Conservation (phyloP, 2,888 invertebrate genomes). For the Xanthia togata region DNA sequence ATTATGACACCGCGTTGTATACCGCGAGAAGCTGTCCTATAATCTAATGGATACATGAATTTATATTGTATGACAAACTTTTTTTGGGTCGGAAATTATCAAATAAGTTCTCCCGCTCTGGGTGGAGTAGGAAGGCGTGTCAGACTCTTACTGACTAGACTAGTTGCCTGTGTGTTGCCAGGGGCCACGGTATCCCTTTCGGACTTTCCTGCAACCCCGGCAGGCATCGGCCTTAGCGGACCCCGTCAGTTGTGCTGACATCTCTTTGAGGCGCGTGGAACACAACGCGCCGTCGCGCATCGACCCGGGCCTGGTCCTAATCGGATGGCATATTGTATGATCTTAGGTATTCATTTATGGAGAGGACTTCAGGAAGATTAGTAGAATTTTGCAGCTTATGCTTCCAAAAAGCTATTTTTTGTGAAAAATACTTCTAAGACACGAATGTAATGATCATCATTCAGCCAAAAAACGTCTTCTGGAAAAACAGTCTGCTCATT, state of each 20-base stretch:
- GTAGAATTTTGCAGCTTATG: neutral
- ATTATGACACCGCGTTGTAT: neutral
- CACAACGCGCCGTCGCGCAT: too few relatives aligned
- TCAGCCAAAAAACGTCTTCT: neutral
- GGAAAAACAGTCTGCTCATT: neutral
- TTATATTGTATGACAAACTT: neutral
- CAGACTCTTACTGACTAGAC: too few relatives aligned
- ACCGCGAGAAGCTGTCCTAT: conserved; percentile 19
- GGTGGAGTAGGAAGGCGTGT: too few relatives aligned
- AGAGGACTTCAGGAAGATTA: neutral
- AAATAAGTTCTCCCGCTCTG: too few relatives aligned
- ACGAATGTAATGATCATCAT: neutral
- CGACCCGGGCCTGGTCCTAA: too few relatives aligned
- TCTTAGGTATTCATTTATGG: neutral
- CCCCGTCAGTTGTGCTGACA: too few relatives aligned
- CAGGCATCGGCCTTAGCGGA: too few relatives aligned
- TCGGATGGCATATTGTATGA: neutral
- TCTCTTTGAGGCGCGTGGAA: too few relatives aligned
- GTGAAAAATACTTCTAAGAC: neutral
- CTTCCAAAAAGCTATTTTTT: neutral
- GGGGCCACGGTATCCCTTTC: too few relatives aligned
- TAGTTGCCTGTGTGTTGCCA: too few relatives aligned
- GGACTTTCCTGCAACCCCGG: too few relatives aligned
- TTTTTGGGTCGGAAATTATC: too few relatives aligned
- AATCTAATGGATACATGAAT: neutral